Evolutionary conservation across 2,888 invertebrate species (phyloP), one percentile per base, ranked within the genome.

Genomic region (Heliconius charithonia): DNA sequence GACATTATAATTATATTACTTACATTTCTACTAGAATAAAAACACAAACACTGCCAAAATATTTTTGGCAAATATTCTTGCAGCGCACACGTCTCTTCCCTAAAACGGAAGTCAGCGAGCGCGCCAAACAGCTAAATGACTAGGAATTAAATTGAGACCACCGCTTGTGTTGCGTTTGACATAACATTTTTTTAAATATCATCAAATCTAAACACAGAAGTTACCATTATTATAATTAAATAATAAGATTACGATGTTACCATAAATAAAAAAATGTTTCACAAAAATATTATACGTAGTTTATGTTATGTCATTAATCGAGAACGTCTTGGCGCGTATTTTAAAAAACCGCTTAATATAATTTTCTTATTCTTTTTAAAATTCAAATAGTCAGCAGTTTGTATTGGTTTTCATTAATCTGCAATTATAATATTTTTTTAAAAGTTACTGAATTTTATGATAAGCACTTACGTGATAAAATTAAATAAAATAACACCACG

Each of bases 41-140:
- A 3, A n/a, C n/a, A 25, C 32, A 59, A 59, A 37, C 72, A 59
- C 56, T 72, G 72, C 72, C 72, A 72, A 72, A 72, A 72, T 72
- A 59, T 25, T 72, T 72, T 62, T 72, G 72, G 65, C 45, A 63
- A 71, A 16, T 71, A 70, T 22, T 32, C 37, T 25, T 16, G 4
- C 0, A 65, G 65, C 74, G 78, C 78, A 76, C 73, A 71, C 32
- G 22, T 41, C 67, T 37, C 56, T 70, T 25, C 41, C 29, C n/a
- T 16, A 27, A 65, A 75, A 66, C 76, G 78, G 78, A 78, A 80
- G 67, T 74, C 56, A 72, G 76, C 59, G 67, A 81, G 59, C 81
- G 80, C 81, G 80, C 76, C 81, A 81, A 80, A 75, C 63, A n/a
- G 59, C 56, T 69, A 72, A 79, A 81, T 79, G 77, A 78, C 25